A percentile compares a stretch with the other conserved stretches of the same genome.
Evolutionary conservation across 2,113 vertebrate species (phyloP).

Genomic region (Petroica traversi): DNA sequence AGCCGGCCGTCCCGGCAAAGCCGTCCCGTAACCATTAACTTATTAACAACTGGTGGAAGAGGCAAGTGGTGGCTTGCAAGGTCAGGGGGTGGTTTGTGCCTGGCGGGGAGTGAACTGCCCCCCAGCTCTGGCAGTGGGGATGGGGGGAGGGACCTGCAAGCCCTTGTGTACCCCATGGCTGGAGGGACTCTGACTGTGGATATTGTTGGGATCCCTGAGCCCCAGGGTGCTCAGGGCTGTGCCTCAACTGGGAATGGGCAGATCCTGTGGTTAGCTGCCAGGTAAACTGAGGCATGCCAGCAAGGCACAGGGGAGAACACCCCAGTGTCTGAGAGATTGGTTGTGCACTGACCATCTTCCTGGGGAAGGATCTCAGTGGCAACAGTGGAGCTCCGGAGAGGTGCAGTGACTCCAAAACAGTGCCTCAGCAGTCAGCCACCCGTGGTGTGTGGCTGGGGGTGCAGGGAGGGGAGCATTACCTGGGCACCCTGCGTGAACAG

Average conservation of each 20-base stretch:
- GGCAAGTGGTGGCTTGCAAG: not conserved
- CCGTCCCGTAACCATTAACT: conserved; percentile 65
- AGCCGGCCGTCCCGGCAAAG: not conserved
- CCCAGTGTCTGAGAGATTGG: not conserved
- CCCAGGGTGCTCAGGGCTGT: not conserved
- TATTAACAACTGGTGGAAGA: conserved; percentile 38
- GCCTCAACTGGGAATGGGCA: not conserved
- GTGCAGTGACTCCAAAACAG: not conserved
- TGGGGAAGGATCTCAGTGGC: not conserved
- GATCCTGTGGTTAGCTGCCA: not conserved
- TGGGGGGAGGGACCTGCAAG: not conserved
- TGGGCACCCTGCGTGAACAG: not conserved
- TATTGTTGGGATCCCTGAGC: not conserved
- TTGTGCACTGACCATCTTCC: not conserved
- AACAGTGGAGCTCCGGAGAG: accelerated
- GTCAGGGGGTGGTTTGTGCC: conserved; percentile 58
- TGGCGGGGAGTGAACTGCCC: not conserved
- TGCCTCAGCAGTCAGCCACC: not conserved
- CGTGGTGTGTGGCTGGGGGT: accelerated
- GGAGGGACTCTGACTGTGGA: not conserved
- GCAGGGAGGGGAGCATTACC: not conserved
- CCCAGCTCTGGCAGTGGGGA: not conserved
- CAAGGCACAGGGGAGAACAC: not conserved
- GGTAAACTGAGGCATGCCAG: not conserved
- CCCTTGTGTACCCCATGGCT: not conserved